These are phyloP conservation scores for Palythoa caribaeorum DNA, from an alignment of 92 coral and sea anemone genomes.

Conservation along the genomic window DNA sequence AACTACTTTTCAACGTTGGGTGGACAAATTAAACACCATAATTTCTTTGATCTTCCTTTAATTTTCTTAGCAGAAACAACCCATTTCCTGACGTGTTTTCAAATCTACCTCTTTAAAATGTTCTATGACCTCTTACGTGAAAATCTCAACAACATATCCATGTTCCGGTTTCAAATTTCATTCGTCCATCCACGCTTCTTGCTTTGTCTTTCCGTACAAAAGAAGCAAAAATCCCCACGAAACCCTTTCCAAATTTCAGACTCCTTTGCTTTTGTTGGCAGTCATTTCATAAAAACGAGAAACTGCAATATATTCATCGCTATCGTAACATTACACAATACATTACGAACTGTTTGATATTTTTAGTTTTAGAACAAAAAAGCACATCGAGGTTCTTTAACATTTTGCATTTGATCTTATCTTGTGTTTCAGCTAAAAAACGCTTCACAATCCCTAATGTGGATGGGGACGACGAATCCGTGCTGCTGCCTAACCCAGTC, in stretches of 20 bases:
- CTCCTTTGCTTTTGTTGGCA: neutral
- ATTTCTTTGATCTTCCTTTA: neutral
- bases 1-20: neutral
- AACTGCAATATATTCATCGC: neutral
- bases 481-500: neutral
- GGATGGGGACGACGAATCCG: neutral
- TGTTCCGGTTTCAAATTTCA: neutral
- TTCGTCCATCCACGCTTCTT: neutral
- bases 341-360: neutral
- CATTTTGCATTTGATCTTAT: neutral
- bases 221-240: neutral
- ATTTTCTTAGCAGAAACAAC: neutral
- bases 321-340: neutral
- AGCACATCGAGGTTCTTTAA: neutral
- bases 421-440: neutral
- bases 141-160: neutral
- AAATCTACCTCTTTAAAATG: neutral
- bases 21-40: neutral
- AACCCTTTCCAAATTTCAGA: neutral
- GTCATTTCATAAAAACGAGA: neutral
- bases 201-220: too few species aligned
- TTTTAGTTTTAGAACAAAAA: neutral
- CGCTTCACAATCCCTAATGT: neutral
- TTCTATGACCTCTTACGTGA: neutral
- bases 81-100: neutral